These are phyloP conservation scores for Oscheius sp. DNA, from an alignment of 2,888 invertebrate species.

Conservation along the genomic window DNA sequence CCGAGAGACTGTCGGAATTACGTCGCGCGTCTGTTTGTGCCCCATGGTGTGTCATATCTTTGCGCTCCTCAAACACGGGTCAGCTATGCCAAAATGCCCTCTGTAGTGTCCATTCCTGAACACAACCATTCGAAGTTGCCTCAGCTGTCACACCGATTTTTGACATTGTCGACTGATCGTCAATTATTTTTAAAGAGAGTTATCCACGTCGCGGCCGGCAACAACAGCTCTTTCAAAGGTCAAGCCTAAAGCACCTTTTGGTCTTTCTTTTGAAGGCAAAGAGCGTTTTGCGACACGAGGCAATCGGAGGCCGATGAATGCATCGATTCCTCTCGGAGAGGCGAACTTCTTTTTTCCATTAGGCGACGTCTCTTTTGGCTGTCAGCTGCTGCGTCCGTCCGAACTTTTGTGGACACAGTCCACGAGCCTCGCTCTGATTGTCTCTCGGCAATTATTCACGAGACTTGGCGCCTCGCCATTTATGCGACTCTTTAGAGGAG, in stretches of 20 bases:
- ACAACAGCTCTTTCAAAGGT: too few species aligned
- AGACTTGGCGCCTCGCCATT: conserved; percentile 12
- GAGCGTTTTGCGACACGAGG: conserved; percentile 22
- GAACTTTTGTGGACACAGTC: conserved; percentile 16
- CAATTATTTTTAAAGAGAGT: not conserved
- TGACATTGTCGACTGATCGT: conserved; percentile 10
- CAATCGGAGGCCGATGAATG: conserved; percentile 35
- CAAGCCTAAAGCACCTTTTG: too few species aligned
- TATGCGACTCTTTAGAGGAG: not conserved
- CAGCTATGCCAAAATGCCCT: conserved; percentile 16
- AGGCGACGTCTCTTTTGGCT: conserved; percentile 32
- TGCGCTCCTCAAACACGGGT: conserved; percentile 31
- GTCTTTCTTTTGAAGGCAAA: not conserved
- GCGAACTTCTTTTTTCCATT: conserved; percentile 36
- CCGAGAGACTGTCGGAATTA: conserved; percentile 22
- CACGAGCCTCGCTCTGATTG: conserved; percentile 1
- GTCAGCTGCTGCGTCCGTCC: conserved; percentile 21
- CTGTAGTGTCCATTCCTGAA: not conserved
- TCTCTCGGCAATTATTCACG: conserved; percentile 19
- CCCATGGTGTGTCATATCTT: conserved; percentile 34
- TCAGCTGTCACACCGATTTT: conserved; percentile 25
- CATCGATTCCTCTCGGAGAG: conserved; percentile 27
- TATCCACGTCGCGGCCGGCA: too few species aligned
- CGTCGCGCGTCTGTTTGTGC: conserved; percentile 28
- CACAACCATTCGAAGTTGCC: not conserved